Base-by-base conservation (phyloP, 1,140 invertebrate genomes). In the Portunus trituberculatus region DNA sequence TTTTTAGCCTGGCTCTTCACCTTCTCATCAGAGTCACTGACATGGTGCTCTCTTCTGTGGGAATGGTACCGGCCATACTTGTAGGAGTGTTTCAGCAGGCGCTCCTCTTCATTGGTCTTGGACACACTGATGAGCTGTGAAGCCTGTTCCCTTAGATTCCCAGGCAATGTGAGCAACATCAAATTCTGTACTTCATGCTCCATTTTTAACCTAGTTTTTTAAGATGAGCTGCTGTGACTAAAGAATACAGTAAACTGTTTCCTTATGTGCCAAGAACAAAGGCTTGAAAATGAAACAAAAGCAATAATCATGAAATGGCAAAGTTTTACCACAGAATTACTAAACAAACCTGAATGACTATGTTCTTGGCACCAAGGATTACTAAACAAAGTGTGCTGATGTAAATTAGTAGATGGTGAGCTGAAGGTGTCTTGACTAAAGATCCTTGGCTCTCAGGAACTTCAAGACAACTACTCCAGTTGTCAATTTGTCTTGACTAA, bases 391-490 rank as follows among this genome's bases (percentile, higher is more conserved):
- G 6, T 32, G 46, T 87, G 31, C 20, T 88, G 32, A 32, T 16
- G 20, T 39, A 32, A 12, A 88, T 32, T 25, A 31, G 2, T 88
- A 12, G 86, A 16, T 88, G 86, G 6, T 88, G 46, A 25, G 45
- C 45, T 89, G 14, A 10, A 45, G 14, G n/a, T 48, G 31, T 67
- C 87, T 82, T 84, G 52, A 93, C 7, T 16, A 25, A 86, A 93
- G 82, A 86, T 93, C 92, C 92, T 93, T 93, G 82, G 92, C 82
- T 28, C 92, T 93, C 92, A 93, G 92, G 83, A 93, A 46, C 82
- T 48, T 48, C 82, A 31, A 84, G 59, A 93, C 28, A 31, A 83
- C 10, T 45, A 93, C 31, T 4, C 32, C 8, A 0, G 20, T 10
- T 12, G 16, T 82, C 32, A 46, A 31, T 28, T 45, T 39, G 67